Conservation (phyloP, 2,113 vertebrate genomes). For the Malaclemys terrapin region DNA sequence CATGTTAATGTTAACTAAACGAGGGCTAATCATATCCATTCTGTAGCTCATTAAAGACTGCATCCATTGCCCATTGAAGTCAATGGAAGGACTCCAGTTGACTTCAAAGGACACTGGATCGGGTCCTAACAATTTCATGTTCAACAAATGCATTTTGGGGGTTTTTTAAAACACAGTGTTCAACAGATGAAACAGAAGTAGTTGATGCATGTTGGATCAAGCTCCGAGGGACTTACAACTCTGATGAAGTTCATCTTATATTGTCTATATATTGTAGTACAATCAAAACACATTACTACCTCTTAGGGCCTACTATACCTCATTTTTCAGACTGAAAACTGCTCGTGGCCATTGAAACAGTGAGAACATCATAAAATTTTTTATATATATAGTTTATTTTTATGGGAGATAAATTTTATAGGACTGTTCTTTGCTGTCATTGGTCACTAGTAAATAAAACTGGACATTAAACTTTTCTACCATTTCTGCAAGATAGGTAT, state of each 20-base stretch:
- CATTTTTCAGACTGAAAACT: slow-evolving; percentile 93
- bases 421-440: slow-evolving; percentile 90
- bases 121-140: slow-evolving; percentile 52
- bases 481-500: slow-evolving; percentile 87
- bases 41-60: slow-evolving; percentile 67
- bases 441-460: slow-evolving; percentile 88
- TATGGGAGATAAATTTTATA: slow-evolving; percentile 96
- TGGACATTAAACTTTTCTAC: slow-evolving; percentile 88
- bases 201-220: slow-evolving; percentile 61
- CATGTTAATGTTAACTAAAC: slow-evolving; percentile 39
- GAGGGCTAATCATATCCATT: slow-evolving; percentile 64
- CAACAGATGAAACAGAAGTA: slow-evolving; percentile 72
- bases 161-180: slow-evolving; percentile 75
- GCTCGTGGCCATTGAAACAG: slow-evolving; percentile 88
- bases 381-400: slow-evolving; percentile 97
- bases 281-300: slow-evolving; percentile 98
- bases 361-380: slow-evolving; percentile 93
- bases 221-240: slow-evolving; percentile 82
- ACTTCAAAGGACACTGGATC: slow-evolving; percentile 25
- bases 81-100: slow-evolving; percentile 29
- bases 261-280: slow-evolving; percentile 90
- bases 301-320: slow-evolving; percentile 96
- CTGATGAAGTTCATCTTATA: slow-evolving; percentile 83
- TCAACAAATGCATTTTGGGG: slow-evolving; percentile 3
- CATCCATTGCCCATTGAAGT: slow-evolving; percentile 47